Conservation (phyloP, 2,888 invertebrate genomes). For the Tanytarsus gracilentus region DNA sequence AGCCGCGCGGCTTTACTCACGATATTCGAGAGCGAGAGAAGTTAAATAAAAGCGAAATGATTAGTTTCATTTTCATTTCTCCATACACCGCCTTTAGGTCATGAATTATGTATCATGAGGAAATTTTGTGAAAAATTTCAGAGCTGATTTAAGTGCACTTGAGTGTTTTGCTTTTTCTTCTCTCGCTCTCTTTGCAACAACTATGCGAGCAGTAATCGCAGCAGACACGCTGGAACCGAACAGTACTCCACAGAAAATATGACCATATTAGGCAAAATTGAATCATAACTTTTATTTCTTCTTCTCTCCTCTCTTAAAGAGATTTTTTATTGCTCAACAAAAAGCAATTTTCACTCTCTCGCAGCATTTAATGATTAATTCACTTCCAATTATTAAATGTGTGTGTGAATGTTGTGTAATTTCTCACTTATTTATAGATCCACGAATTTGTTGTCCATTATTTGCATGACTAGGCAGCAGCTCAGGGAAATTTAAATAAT, state of each 20-base stretch:
- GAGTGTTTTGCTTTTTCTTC: background rate
- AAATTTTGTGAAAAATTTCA: conserved; percentile 1
- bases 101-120: conserved; percentile 13
- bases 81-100: background rate
- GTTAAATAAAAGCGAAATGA: background rate
- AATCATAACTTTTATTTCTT: background rate
- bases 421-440: conserved; percentile 1
- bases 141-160: background rate
- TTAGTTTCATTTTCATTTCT: conserved; percentile 11
- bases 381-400: conserved; percentile 7
- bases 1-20: no score
- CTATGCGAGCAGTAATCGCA: no score
- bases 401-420: conserved; percentile 16
- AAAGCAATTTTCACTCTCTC: conserved; percentile 7
- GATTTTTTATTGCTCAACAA: background rate
- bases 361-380: conserved; percentile 16
- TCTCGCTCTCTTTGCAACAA: no score
- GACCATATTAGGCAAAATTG: conserved; percentile 22
- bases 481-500: background rate
- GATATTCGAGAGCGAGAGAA: no score
- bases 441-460: conserved; percentile 8
- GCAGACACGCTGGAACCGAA: conserved; percentile 15
- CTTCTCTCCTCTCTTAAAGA: background rate
- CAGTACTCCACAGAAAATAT: conserved; percentile 1
- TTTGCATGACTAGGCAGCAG: background rate